Evolutionary conservation across 2,797 vertebrate species (phyloP), one percentile per base, ranked within the genome.

Genomic region (Clarias laeviceps): DNA sequence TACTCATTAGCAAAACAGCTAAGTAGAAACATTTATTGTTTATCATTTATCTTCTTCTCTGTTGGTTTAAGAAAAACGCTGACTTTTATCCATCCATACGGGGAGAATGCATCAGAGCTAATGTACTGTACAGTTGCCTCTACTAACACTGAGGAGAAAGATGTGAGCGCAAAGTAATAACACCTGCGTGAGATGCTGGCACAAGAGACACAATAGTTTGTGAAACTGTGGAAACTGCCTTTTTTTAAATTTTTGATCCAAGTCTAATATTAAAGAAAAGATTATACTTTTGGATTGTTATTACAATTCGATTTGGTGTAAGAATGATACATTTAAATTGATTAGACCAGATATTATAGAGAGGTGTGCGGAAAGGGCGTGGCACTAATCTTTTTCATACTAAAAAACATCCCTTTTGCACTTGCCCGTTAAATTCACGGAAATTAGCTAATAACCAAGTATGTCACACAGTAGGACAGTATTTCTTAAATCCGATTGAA

Each of bases 171-270:
- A 72, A 84, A 82, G 86, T 90, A 88, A 84, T 78, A 80, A 74
- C 88, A 90, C 86, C 80, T 74, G 45, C n/a, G 18, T 50, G 50
- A 73, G 40, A 76, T 86, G 87, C 87, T 88, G 69, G 72, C 74
- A 81, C 73, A 82, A 70, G 83, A 90, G 89, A 84, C 87, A 86
- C 86, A 78, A 85, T 65, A 64, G 84, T 87, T 83, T 73, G 81
- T 87, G 87, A 83, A 83, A 68, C 45, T 54, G 69, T 5, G 9
- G 24, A 24, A n/a, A n/a, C n/a, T 0, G 22, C 18, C 18, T 22
- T 37, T 72, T 27, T 27, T 1, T 7, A 9, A 7, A 64, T 1
- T 24, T 64, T 8, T 45, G 24, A 22, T 40, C 20, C 69, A 69
- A 37, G 8, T 69, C 18, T 69, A n/a, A 50, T n/a, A 72, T 72